Evolutionary conservation across 2,888 invertebrate species (phyloP).

Genomic region (Volucella inanis): DNA sequence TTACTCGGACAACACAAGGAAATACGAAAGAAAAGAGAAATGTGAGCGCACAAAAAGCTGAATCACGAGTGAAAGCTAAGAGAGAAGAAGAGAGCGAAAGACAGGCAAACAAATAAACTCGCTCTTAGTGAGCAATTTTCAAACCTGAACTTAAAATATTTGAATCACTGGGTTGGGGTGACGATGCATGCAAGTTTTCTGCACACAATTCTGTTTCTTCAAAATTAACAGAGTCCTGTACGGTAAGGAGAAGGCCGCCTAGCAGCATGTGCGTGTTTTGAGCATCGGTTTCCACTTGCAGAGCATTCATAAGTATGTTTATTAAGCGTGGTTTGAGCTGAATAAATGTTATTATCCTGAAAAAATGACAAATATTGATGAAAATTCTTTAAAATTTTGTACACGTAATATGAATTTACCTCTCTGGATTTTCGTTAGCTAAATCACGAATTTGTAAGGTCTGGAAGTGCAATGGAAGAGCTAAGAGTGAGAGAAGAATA

Average conservation of each 20-base stretch:
- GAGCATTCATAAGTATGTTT: constrained; percentile 91
- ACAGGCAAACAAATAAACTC: constrained; percentile 44
- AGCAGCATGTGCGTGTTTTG: constrained; percentile 94
- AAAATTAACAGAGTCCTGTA: constrained; percentile 90
- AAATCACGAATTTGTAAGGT: constrained; percentile 89
- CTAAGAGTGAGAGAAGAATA: constrained; percentile 93
- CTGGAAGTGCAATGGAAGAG: constrained; percentile 96
- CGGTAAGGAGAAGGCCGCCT: constrained; percentile 90
- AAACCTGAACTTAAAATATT: constrained; percentile 89
- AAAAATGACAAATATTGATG: constrained; percentile 30
- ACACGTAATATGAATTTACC: constrained; percentile 77
- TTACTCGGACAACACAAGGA: constrained; percentile 42
- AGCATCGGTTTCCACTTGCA: constrained; percentile 93
- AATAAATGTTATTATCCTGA: constrained; percentile 85
- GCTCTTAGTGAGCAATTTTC: constrained; percentile 45
- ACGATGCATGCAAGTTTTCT: constrained; percentile 84
- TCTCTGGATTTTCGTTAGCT: constrained; percentile 84
- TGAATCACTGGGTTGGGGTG: constrained; percentile 80
- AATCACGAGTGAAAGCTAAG: constrained; percentile 68
- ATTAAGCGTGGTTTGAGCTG: constrained; percentile 90
- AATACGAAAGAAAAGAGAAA: constrained; percentile 61
- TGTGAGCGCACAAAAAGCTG: constrained; percentile 73
- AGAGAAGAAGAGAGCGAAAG: constrained; percentile 63
- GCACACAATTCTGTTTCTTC: constrained; percentile 88
- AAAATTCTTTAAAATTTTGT: constrained; percentile 65